Conservation (phyloP, 2,113 vertebrate genomes). For the Urocolius indicus region DNA sequence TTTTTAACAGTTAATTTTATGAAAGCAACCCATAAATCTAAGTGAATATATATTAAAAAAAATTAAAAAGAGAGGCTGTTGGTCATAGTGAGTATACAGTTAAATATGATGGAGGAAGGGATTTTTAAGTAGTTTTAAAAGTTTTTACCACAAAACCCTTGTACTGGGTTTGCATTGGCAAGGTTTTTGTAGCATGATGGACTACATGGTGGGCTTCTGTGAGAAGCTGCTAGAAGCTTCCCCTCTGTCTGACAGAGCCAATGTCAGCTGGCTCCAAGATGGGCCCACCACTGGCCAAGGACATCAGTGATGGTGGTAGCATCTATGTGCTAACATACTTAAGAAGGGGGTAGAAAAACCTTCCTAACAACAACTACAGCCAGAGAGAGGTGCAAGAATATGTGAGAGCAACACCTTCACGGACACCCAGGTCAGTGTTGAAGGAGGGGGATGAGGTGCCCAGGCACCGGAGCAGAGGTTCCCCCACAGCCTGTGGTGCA, state of each 20-base stretch:
- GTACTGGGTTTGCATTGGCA: background rate
- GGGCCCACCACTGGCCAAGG: background rate
- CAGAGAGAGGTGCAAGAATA: background rate
- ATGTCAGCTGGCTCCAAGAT: background rate
- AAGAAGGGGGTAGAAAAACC: background rate
- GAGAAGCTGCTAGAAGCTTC: background rate
- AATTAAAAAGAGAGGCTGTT: background rate
- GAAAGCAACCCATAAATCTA: background rate
- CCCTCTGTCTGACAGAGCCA: background rate
- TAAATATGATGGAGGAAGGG: background rate
- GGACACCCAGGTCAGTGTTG: background rate
- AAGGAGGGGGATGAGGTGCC: background rate
- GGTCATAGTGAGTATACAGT: background rate
- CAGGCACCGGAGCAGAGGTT: background rate
- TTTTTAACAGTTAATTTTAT: background rate
- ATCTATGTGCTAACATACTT: background rate
- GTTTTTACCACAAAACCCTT: background rate
- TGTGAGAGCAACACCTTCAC: background rate
- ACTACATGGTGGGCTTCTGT: background rate
- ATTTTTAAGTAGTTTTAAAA: background rate
- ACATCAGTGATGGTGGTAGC: background rate
- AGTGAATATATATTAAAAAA: background rate
- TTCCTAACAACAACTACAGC: background rate
- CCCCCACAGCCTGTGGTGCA: background rate
- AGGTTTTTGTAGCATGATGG: background rate